Conservation (phyloP, 2,113 vertebrate genomes). For the Megaceryle maxima region DNA sequence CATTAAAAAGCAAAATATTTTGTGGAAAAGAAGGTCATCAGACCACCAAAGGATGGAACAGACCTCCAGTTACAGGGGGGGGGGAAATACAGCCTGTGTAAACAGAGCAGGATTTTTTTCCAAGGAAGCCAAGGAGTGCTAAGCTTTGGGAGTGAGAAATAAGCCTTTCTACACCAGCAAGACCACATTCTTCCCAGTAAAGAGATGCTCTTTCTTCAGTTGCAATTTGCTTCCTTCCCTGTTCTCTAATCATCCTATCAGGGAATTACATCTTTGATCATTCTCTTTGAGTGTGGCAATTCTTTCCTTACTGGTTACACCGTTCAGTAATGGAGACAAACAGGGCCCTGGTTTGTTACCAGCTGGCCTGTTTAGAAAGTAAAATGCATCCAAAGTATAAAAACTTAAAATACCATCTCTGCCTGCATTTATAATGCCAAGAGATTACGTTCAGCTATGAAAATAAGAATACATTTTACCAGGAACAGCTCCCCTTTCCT, state of each 20-base stretch:
- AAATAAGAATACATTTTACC: not conserved
- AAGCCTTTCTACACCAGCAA: not conserved
- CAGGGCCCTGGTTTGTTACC: not conserved
- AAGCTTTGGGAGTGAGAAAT: not conserved
- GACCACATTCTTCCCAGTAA: not conserved
- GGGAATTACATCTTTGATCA: not conserved
- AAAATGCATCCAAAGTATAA: not conserved
- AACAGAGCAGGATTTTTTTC: not conserved
- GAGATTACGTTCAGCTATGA: not conserved
- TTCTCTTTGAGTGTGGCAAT: not conserved
- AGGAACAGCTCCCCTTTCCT: not conserved
- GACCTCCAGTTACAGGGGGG: not conserved
- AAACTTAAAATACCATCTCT: not conserved
- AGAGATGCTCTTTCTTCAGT: not conserved
- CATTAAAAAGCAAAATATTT: not conserved
- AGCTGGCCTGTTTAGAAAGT: not conserved
- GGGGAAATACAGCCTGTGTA: fast-evolving
- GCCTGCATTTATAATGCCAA: not conserved
- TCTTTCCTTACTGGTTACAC: not conserved
- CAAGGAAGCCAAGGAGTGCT: not conserved
- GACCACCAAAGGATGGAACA: not conserved
- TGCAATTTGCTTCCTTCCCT: not conserved
- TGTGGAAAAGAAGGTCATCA: not conserved
- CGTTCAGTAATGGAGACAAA: not conserved
- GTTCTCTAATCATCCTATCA: not conserved